Conservation (phyloP, 1,140 invertebrate species). For the Pollicipes pollicipes region DNA sequence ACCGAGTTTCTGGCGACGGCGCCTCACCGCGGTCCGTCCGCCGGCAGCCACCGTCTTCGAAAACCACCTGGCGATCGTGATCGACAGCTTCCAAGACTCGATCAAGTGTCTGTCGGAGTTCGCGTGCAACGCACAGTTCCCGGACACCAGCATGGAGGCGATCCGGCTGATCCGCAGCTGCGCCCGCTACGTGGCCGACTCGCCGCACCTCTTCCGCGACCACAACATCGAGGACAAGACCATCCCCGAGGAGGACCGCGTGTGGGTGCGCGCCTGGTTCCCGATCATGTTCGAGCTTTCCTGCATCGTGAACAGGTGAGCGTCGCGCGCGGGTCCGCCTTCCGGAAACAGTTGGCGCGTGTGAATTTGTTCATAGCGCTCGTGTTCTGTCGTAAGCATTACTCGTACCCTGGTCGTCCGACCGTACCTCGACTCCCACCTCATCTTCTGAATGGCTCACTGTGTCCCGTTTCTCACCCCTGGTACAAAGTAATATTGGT, state of each 20-base stretch:
- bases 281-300: slow-evolving; percentile 93
- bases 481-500: too few relatives aligned
- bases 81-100: slow-evolving; percentile 98
- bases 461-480: too few relatives aligned
- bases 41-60: slow-evolving; percentile 57
- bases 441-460: too few relatives aligned
- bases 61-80: slow-evolving; percentile 82
- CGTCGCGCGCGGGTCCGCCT: too few relatives aligned
- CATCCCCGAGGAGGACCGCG: slow-evolving; percentile 42
- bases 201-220: slow-evolving; percentile 51
- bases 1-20: too few relatives aligned
- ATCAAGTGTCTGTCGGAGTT: slow-evolving; percentile 99
- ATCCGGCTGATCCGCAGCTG: slow-evolving; percentile 89
- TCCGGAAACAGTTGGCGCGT: too few relatives aligned
- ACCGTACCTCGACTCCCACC: too few relatives aligned
- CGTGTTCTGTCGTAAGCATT: too few relatives aligned
- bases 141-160: slow-evolving; percentile 97
- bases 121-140: slow-evolving; percentile 91
- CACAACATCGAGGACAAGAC: slow-evolving; percentile 55
- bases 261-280: slow-evolving; percentile 98
- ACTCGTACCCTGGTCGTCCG: too few relatives aligned
- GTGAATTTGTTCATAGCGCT: too few relatives aligned
- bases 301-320: slow-evolving; percentile 81
- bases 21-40: too few relatives aligned
- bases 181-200: slow-evolving; percentile 82